These are phyloP conservation scores for Drosophila kuntzei DNA, from an alignment of 2,888 invertebrate genomes.

Conservation along the genomic window DNA sequence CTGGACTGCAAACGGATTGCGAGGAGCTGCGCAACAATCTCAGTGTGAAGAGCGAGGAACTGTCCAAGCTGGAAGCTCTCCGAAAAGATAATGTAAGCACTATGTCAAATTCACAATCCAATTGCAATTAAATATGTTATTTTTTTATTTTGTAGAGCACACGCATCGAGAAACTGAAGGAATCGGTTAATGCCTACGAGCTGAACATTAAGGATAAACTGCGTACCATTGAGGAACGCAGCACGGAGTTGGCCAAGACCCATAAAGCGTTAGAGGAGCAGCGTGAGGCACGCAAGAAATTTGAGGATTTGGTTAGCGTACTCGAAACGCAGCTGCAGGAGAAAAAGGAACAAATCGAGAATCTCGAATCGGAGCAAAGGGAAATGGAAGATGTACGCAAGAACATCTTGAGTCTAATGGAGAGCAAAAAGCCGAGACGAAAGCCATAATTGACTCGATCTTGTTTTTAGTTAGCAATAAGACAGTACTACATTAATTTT, in stretches of 20 bases:
- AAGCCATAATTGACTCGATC: conserved; percentile 50
- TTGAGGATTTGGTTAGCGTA: conserved; percentile 83
- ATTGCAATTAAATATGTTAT: background rate
- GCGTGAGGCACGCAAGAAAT: conserved; percentile 82
- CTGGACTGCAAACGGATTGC: conserved; percentile 77
- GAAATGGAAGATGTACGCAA: conserved; percentile 85
- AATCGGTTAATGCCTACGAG: conserved; percentile 82
- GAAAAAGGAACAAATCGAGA: conserved; percentile 83
- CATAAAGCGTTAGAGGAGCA: conserved; percentile 83
- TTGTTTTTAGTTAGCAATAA: conserved; percentile 8
- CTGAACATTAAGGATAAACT: conserved; percentile 82
- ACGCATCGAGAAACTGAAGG: conserved; percentile 84
- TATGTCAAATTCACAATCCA: no score
- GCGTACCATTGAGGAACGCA: conserved; percentile 81
- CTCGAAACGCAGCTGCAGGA: conserved; percentile 83
- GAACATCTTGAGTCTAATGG: conserved; percentile 85
- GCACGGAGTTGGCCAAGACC: conserved; percentile 80
- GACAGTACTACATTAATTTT: conserved; percentile 13
- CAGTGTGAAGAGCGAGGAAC: conserved; percentile 74
- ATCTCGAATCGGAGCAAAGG: conserved; percentile 82
- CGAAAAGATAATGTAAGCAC: conserved; percentile 80
- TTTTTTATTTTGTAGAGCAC: conserved; percentile 45
- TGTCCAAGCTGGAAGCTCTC: conserved; percentile 71
- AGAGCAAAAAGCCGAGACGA: conserved; percentile 84
- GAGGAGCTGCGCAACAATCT: conserved; percentile 73